Evolutionary conservation across 2,113 vertebrate species (phyloP).

Genomic region (Phalacrocorax aristotelis): DNA sequence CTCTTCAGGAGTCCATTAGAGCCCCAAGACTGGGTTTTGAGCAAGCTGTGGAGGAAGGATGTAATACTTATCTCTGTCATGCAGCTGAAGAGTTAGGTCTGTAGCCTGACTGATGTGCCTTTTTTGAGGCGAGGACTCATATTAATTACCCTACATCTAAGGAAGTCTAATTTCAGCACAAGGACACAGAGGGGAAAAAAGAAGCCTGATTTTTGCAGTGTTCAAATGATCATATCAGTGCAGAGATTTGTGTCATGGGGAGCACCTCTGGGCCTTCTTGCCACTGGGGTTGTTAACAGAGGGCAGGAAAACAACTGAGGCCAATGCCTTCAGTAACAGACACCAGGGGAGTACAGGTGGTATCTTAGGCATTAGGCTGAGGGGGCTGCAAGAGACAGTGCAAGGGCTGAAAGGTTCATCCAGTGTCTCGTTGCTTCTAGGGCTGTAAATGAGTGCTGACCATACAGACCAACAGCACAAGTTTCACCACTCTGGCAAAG

Average conservation of each 20-base stretch:
- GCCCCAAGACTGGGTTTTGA: background rate
- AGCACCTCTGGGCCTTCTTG: background rate
- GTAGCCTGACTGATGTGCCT: background rate
- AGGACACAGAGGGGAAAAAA: constrained; percentile 23
- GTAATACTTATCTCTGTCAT: background rate
- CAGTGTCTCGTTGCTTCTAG: background rate
- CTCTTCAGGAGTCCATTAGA: constrained; percentile 1
- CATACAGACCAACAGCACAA: background rate
- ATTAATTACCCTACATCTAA: constrained; percentile 63
- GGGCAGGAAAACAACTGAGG: background rate
- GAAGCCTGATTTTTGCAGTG: constrained; percentile 33
- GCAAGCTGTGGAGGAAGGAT: background rate
- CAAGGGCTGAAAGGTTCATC: background rate
- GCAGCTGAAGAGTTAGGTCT: background rate
- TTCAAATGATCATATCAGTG: background rate
- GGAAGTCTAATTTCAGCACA: constrained; percentile 59
- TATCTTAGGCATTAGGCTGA: background rate
- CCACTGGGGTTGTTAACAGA: background rate
- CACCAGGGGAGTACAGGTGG: background rate
- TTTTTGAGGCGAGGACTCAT: constrained; percentile 29
- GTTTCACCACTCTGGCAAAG: background rate
- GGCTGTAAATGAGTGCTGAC: background rate
- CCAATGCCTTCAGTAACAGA: background rate
- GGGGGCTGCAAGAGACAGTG: background rate
- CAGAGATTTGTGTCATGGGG: constrained; percentile 24